Evolutionary conservation across 2,797 vertebrate species (phyloP), one percentile per base, ranked within the genome.

Genomic region (Coregonus suidteri): DNA sequence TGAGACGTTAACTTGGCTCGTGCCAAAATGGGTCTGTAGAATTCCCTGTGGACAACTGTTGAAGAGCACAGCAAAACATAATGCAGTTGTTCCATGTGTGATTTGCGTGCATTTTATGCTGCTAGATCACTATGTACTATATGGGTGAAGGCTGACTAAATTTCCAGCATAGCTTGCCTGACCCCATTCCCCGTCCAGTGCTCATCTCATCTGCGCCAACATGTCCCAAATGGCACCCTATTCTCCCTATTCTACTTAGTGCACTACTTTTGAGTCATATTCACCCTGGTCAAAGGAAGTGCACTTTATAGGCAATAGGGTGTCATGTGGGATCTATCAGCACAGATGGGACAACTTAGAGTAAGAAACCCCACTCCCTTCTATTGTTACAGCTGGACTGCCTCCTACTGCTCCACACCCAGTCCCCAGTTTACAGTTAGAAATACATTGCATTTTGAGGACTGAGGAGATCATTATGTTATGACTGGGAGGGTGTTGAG

Each of bases 301-400:
- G 59, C 20, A 62, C n/a, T 30, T 11, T 1, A 64, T 20, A 64
- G n/a, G 3, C 20, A 18, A 25, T 64, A 25, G 9, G 9, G 3
- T 7, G n/a, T 20, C 20, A 25, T 4, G 25, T 64, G 59, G 59
- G 59, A 56, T 16, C 15, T 18, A 70, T 37, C 15, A 67, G 65
- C 4, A 6, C 65, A 67, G 30, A 67, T 59, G 15, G 54, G 47
- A 35, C 14, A 34, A 25, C 56, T 71, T 51, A 75, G n/a, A 62
- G 20, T 52, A 71, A 25, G 34, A 62, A 20, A 25, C 73, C n/a
- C 6, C 30, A 3, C 35, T 76, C 52, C 41, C 53, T 73, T 34
- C 71, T 76, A 76, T 81, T 80, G 79, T 79, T 83, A 71, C 77
- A 78, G 81, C 83, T 76, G 64, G 14, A 59, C 16, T 20, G 35